These are phyloP conservation scores for Tortricodes alternella DNA, from an alignment of 2,888 invertebrate genomes.

Conservation along the genomic window DNA sequence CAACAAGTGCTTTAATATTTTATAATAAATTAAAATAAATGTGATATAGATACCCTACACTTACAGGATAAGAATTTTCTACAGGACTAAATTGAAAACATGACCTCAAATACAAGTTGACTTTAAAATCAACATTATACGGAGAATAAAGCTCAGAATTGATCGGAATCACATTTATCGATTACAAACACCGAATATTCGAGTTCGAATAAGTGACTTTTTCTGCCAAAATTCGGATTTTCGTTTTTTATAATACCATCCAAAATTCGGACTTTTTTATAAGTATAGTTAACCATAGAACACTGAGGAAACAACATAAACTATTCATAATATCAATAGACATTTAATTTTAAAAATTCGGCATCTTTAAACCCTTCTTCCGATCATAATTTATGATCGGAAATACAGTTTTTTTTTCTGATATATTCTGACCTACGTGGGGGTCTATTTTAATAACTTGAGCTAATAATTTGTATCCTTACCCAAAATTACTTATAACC, in stretches of 20 bases:
- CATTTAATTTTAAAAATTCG: too few species aligned
- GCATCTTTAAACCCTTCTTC: too few species aligned
- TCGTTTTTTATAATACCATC: conserved; percentile 5
- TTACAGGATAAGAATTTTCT: not conserved
- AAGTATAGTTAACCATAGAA: conserved; percentile 4
- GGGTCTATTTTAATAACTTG: too few species aligned
- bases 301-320: conserved; percentile 2
- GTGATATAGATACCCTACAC: too few species aligned
- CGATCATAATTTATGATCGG: too few species aligned
- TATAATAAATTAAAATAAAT: too few species aligned
- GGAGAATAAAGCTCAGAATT: conserved; percentile 14
- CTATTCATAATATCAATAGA: not conserved
- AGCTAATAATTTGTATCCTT: too few species aligned
- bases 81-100: not conserved
- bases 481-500: too few species aligned
- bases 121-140: conserved; percentile 5
- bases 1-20: too few species aligned
- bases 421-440: too few species aligned
- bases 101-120: not conserved
- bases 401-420: too few species aligned
- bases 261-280: conserved; percentile 20
- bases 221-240: not conserved
- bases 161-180: conserved; percentile 15
- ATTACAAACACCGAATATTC: conserved; percentile 24
- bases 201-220: conserved; percentile 15